phyloP scores from a whole-genome alignment of 2,888 invertebrate genomes.

The Tineola bisselliella region DNA sequence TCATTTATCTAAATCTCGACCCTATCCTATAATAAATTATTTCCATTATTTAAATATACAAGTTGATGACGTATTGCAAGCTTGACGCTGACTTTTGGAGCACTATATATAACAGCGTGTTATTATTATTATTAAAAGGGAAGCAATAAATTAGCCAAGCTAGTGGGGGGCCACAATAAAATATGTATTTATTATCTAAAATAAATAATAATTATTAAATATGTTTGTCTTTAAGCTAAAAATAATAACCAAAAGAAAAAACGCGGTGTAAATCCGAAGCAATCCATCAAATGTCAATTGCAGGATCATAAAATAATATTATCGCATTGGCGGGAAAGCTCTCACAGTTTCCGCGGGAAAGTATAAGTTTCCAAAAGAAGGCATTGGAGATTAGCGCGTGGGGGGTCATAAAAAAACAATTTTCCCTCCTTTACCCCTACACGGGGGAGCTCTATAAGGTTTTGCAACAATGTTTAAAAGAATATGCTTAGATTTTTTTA shows the following conservation, averaged over 20 bases:
- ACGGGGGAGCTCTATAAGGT: conserved; percentile 34
- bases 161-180: no score
- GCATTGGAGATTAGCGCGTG: conserved; percentile 53
- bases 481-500: not conserved
- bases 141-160: no score
- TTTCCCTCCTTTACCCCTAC: conserved; percentile 33
- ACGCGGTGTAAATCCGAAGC: not conserved
- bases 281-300: conserved; percentile 10
- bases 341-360: not conserved
- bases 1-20: no score
- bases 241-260: no score
- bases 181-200: no score
- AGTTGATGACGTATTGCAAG: no score
- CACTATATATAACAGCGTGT: no score
- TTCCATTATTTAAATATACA: no score
- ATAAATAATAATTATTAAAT: not conserved
- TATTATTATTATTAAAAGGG: no score
- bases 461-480: conserved; percentile 35
- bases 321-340: conserved; percentile 3
- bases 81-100: no score
- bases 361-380: conserved; percentile 20
- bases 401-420: conserved; percentile 66
- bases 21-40: no score
- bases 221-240: not conserved
- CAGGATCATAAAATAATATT: conserved; percentile 12